Evolutionary conservation across 2,888 invertebrate genomes (phyloP), one percentile per base, ranked within the genome.

Genomic region (Poecilobothrus nobilitatus): DNA sequence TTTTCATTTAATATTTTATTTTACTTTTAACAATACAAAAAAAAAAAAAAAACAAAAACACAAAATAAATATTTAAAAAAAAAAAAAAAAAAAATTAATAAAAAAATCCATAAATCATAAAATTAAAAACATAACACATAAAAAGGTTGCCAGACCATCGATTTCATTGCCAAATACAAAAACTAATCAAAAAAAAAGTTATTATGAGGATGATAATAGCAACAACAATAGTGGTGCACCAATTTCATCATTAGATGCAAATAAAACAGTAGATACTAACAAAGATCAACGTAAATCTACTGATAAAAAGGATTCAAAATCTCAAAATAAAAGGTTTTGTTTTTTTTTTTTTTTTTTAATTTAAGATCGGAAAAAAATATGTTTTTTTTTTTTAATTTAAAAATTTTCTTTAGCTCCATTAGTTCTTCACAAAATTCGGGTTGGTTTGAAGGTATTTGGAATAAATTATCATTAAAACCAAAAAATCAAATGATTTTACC

Each of bases 401-500:
- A 68, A 64, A 2, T 10, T n/a, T 41, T 27, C 9, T 65, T 8
- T 66, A 10, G 22, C 8, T 61, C 0, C 21, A 10, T 2, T 10
- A 34, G 5, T 15, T 22, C 34, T 27, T 41, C 37, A 20, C 77
- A 78, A 72, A 80, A 81, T 75, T 77, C 80, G 15, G 89, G 92
- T 69, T 94, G 95, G 92, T 90, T 95, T 77, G 93, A 93, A 71
- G 93, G 94, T 67, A 86, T 95, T 75, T 91, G 92, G 84, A 91
- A 88, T 80, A 92, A 92, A 82, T 84, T 94, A 70, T 86, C 91
- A 22, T 85, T 91, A 68, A 90, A 91, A 74, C 89, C 92, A 65
- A 94, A 92, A 83, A 95, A 95, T 85, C 95, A 95, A 85, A 95
- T 95, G 94, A 95, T 92, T 78, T 84, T 97, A 74, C 96, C 97